Percentiles rank a stretch among this genome's conserved stretches.
These are phyloP conservation scores for Hycleus phaleratus DNA, from an alignment of 1,140 invertebrate genomes.

Conservation along the genomic window DNA sequence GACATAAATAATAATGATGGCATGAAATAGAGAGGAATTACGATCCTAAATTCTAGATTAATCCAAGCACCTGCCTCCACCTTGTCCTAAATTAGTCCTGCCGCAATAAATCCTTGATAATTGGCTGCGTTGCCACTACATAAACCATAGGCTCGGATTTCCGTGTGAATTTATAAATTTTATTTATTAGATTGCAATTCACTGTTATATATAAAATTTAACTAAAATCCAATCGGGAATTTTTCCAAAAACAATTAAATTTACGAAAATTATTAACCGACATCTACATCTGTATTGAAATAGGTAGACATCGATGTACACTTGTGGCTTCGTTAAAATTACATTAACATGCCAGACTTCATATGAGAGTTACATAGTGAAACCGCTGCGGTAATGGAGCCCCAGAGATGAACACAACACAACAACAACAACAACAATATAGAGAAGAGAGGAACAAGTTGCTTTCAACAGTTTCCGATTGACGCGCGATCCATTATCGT, in stretches of 20 bases:
- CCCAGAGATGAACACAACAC: slow-evolving; percentile 14
- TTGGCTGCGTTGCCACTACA: slow-evolving; percentile 28
- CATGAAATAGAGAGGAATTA: slow-evolving; percentile 24
- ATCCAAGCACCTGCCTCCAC: slow-evolving; percentile 31
- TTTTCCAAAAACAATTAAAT: not conserved
- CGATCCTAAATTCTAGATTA: slow-evolving; percentile 23
- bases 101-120: slow-evolving; percentile 36
- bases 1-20: slow-evolving; percentile 22
- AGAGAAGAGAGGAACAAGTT: too few relatives aligned
- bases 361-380: slow-evolving; percentile 23
- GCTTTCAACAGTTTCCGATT: slow-evolving; percentile 17
- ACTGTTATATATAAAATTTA: not conserved
- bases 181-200: slow-evolving; percentile 3
- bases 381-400: slow-evolving; percentile 26
- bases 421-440: too few relatives aligned
- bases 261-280: slow-evolving; percentile 6
- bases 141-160: slow-evolving; percentile 34
- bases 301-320: slow-evolving; percentile 17
- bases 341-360: slow-evolving; percentile 33
- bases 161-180: slow-evolving; percentile 18
- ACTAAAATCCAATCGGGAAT: not conserved
- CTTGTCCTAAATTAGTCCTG: slow-evolving; percentile 33
- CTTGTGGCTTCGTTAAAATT: slow-evolving; percentile 36
- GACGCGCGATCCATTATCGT: slow-evolving; percentile 27
- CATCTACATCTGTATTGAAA: not conserved